These are phyloP conservation scores for Eueides isabella DNA, from an alignment of 1,140 invertebrate species.

Conservation along the genomic window DNA sequence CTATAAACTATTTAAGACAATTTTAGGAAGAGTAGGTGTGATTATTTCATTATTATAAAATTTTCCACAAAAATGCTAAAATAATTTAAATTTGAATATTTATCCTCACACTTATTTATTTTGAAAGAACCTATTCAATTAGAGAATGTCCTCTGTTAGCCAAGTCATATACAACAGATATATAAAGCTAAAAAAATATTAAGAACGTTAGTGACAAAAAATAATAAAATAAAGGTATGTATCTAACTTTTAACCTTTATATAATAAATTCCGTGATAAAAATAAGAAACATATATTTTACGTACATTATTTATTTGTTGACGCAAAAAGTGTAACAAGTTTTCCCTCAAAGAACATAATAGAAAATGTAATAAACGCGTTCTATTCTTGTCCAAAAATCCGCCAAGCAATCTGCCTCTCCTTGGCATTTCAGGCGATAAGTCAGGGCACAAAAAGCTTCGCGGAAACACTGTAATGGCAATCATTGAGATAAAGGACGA, in stretches of 20 bases:
- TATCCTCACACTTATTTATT: too few relatives aligned
- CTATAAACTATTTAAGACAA: background rate
- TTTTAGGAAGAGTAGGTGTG: background rate
- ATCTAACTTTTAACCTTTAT: too few relatives aligned
- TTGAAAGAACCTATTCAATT: too few relatives aligned
- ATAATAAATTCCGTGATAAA: too few relatives aligned
- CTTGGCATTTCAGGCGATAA: constrained; percentile 21
- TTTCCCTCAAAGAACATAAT: background rate
- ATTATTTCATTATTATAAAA: background rate
- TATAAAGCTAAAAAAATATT: too few relatives aligned
- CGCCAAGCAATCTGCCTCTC: background rate
- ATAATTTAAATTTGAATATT: background rate
- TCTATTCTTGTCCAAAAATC: constrained; percentile 1
- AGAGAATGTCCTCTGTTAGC: too few relatives aligned
- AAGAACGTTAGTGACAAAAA: too few relatives aligned
- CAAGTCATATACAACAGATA: too few relatives aligned
- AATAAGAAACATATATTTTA: too few relatives aligned
- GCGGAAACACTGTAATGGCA: constrained; percentile 10
- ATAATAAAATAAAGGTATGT: too few relatives aligned
- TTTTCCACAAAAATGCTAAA: background rate
- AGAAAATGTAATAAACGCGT: constrained; percentile 4
- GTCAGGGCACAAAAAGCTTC: constrained; percentile 14
- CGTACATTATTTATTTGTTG: background rate
- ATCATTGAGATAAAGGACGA: constrained; percentile 18
- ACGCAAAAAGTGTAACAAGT: background rate